Evolutionary conservation across 1,140 invertebrate genomes (phyloP), one percentile per base, ranked within the genome.

Genomic region (Atta cephalotes): DNA sequence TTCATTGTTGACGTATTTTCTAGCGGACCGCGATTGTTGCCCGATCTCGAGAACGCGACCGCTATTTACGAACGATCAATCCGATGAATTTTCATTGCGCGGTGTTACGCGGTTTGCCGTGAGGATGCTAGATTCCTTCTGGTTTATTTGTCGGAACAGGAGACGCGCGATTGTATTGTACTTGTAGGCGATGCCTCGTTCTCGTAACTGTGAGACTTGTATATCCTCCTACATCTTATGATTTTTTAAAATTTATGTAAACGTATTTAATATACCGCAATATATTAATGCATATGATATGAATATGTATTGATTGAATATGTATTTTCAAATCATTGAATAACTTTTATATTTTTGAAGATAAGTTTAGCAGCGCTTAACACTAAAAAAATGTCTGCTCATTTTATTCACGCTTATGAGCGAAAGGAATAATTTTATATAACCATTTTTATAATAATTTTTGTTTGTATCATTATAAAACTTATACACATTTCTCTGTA

Each of bases 51-150:
- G 25, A 60, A 86, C 14, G 68, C 63, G 63, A 62, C 10, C 45
- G 18, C 58, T 60, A 49, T 65, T 87, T 49, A 28, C 68, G 53
- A 70, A 76, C 31, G 68, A 87, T 80, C 56, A 39, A 90, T 18
- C 65, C 68, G 60, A 79, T 76, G 78, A 81, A 92, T n/a, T 86
- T 86, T 91, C 79, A 92, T 89, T 88, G 85, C 78, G 87, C 74
- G 88, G 86, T 89, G 56, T 84, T 84, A 86, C 81, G 88, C 85
- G 91, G 91, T 92, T 92, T 90, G 87, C 89, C 88, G 89, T 88
- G 82, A 74, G 62, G 31, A 85, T 78, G 39, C 74, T n/a, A 58
- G 74, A 65, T 53, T 51, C 31, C 35, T 71, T 88, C 53, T 63
- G 58, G 53, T 66, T 56, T n/a, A 51, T 87, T 68, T 60, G 70